Evolutionary conservation across 2,797 vertebrate species (phyloP).

Genomic region (Iguana delicatissima): DNA sequence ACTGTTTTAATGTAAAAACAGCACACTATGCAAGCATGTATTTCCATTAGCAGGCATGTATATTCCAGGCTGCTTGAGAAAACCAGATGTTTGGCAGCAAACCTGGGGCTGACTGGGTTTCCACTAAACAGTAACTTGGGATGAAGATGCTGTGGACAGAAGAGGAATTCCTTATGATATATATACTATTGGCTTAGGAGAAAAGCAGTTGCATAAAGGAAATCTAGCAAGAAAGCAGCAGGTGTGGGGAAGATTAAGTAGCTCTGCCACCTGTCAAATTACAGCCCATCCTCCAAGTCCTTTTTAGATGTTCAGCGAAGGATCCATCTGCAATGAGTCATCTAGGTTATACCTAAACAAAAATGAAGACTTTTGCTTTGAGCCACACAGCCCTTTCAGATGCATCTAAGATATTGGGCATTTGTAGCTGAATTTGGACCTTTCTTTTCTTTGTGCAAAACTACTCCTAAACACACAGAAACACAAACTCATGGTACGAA

Average conservation of each 20-base stretch:
- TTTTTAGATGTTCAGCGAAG: background rate
- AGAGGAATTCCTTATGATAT: background rate
- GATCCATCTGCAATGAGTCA: background rate
- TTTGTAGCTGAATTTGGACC: background rate
- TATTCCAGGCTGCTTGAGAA: background rate
- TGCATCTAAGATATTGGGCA: background rate
- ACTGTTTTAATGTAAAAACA: conserved; percentile 16
- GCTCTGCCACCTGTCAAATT: background rate
- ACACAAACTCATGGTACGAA: background rate
- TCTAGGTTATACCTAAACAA: background rate
- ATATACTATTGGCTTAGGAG: background rate
- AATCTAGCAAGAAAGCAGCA: background rate
- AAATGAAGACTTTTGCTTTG: conserved; percentile 18
- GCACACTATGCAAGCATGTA: background rate
- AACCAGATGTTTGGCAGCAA: background rate
- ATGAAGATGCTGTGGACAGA: background rate
- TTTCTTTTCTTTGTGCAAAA: background rate
- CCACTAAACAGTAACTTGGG: background rate
- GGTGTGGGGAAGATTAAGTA: background rate
- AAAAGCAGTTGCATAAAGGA: background rate
- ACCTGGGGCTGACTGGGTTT: background rate
- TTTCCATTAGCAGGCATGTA: background rate
- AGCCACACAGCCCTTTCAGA: background rate
- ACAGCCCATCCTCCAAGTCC: background rate
- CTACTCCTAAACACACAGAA: background rate